Evolutionary conservation across 35 echinoderm and acorn worm genomes (phyloP), one percentile per base, ranked within the genome.

Genomic region (Patiria miniata): DNA sequence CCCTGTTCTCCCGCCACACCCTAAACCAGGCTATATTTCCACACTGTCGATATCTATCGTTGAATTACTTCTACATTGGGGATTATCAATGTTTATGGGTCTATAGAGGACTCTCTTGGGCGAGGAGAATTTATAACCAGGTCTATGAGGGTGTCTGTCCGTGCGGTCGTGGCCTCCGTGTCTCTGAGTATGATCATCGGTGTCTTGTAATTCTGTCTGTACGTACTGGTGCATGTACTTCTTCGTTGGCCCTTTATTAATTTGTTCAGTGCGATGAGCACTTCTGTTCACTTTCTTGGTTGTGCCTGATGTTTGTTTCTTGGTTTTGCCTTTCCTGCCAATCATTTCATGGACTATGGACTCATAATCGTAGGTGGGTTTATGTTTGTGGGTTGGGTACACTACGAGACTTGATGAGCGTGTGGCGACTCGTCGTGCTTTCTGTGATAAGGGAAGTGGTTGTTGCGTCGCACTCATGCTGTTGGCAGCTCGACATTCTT

Each of bases 401-500:
- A 73, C 19, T 32, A 73, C 26, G 6, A 73, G 65, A 73, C 65
- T 73, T 73, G 65, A 36, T 36, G 65, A 26, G 29, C 65, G 65
- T 26, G 65, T 26, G 14, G 65, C 19, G 14, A 32, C 34, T 34
- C 65, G 19, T 2, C 65, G 19, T 8, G 34, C 65, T 10, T 73
- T 73, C 65, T 73, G 65, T 34, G 15, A 73, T 26, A 34, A 18
- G 2, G 2, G 8, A 32, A 23, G 14, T 73, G 65, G 34, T 73
- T 73, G 65, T 26, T 9, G 2, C 1, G 34, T 28, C 14, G 26
- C 29, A 34, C 6, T 18, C 26, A 26, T 73, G 65, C 65, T 73
- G 34, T 73, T 73, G 29, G 65, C 65, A 73, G 34, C 65, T 36
- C 29, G 65, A 30, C 65, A 73, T 73, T 73, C 65, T 34, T 30